Evolutionary conservation across 2,797 vertebrate genomes (phyloP), one percentile per base, ranked within the genome.

Genomic region (Ciconia nigra): DNA sequence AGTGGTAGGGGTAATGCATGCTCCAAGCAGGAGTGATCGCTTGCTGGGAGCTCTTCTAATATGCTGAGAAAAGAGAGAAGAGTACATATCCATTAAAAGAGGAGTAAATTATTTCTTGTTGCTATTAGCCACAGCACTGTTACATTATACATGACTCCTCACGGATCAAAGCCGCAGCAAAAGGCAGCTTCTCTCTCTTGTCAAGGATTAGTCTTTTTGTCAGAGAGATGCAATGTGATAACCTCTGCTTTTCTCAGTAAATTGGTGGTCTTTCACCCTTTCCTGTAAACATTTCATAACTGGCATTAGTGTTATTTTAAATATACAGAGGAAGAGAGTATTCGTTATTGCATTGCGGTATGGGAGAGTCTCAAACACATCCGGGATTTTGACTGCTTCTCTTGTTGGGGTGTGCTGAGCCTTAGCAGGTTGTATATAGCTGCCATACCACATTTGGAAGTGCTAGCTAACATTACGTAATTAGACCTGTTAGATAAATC

Each of bases 1-100:
- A 6, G 8, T 1, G 24, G 7, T 9, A 28, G 0, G 2, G 41
- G 35, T 19, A 6, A 8, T 1, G 24, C 10, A 1, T 4, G 26
- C 33, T 37, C 37, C 8, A 2, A 6, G 57, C 54, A 14, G 69
- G 21, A 65, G 25, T 0, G 15, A 33, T 29, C 8, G 5, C 63
- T 90, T 90, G 95, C 71, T 82, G 93, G 92, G 63, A 78, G 59
- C 52, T 58, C 46, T 39, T 54, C 87, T 92, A 16, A 59, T 33
- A 21, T 22, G 37, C 94, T 55, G 41, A 66, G 73, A 26, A 62
- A 29, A 82, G 79, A 63, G 87, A 82, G 79, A 66, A 61, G 65
- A 41, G 57, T 29, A 7, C 4, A 7, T 21, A 33, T 15, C 42
- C 67, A 22, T 76, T 87, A 77, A 76, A 87, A 69, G 71, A 89